phyloP scores from a whole-genome alignment of 2,888 invertebrate genomes.

The Lepeophtheirus nordmannii region DNA sequence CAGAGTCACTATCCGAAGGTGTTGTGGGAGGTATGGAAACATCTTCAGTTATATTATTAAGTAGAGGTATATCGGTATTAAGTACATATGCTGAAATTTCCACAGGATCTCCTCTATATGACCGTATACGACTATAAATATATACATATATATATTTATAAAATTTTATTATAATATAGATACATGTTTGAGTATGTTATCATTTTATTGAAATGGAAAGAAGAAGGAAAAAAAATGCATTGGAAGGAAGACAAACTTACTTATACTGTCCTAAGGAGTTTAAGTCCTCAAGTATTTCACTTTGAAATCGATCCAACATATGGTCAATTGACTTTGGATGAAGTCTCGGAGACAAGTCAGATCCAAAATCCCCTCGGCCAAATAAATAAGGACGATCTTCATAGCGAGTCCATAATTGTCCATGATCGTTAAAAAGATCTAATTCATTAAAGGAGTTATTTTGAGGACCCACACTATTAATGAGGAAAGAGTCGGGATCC shows the following conservation, averaged over 20 bases:
- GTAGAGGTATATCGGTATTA: constrained; percentile 38
- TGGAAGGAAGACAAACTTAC: constrained; percentile 35
- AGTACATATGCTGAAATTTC: constrained; percentile 42
- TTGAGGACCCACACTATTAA: constrained; percentile 34
- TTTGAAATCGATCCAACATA: constrained; percentile 51
- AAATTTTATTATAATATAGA: too few relatives aligned
- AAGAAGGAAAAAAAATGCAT: too few relatives aligned
- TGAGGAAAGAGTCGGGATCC: constrained; percentile 49
- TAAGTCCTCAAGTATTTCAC: constrained; percentile 53
- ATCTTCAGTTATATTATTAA: not conserved
- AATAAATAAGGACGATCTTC: not conserved
- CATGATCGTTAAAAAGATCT: not conserved
- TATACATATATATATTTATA: too few relatives aligned
- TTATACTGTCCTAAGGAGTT: constrained; percentile 52
- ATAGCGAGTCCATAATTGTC: not conserved
- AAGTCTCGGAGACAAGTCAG: constrained; percentile 33
- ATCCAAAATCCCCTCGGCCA: not conserved
- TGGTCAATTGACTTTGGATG: constrained; percentile 58
- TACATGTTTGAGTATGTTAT: too few relatives aligned
- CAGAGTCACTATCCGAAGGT: not conserved
- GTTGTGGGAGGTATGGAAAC: too few relatives aligned
- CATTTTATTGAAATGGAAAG: too few relatives aligned
- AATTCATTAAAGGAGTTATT: not conserved
- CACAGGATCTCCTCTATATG: constrained; percentile 1
- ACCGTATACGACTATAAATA: too few relatives aligned